phyloP scores from a whole-genome alignment of 2,888 invertebrate genomes.

The Phytoseiulus persimilis region DNA sequence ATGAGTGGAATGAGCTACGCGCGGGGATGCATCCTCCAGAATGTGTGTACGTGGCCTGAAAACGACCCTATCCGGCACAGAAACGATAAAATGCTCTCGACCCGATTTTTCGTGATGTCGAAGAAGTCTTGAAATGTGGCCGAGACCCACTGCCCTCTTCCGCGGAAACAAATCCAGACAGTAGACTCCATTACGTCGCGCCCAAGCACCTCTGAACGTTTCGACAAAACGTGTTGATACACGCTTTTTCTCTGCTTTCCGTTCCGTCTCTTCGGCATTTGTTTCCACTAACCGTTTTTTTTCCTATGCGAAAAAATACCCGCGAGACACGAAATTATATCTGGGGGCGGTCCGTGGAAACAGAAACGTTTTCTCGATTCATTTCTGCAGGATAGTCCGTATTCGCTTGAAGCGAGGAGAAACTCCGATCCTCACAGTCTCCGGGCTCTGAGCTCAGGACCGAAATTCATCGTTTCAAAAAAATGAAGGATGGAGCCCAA shows the following conservation, averaged over 20 bases:
- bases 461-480: too few relatives aligned
- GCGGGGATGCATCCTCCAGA: too few relatives aligned
- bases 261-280: background rate
- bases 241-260: background rate
- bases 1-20: too few relatives aligned
- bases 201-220: background rate
- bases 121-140: background rate
- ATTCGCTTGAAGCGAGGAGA: background rate
- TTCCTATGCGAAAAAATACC: background rate
- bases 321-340: background rate
- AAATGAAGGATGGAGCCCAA: too few relatives aligned
- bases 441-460: too few relatives aligned
- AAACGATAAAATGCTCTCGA: background rate
- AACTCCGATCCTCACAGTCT: too few relatives aligned
- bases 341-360: background rate
- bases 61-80: too few relatives aligned
- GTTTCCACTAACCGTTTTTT: background rate
- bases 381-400: background rate
- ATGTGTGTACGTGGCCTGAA: too few relatives aligned
- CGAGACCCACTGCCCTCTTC: background rate
- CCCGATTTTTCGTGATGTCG: background rate
- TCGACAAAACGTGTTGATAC: constrained; percentile 5
- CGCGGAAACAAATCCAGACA: background rate
- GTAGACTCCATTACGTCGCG: background rate
- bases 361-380: background rate